Percentiles rank a stretch among this genome's conserved stretches.
These are phyloP conservation scores for Theristicus caerulescens DNA, from an alignment of 2,113 vertebrate species.

Conservation along the genomic window DNA sequence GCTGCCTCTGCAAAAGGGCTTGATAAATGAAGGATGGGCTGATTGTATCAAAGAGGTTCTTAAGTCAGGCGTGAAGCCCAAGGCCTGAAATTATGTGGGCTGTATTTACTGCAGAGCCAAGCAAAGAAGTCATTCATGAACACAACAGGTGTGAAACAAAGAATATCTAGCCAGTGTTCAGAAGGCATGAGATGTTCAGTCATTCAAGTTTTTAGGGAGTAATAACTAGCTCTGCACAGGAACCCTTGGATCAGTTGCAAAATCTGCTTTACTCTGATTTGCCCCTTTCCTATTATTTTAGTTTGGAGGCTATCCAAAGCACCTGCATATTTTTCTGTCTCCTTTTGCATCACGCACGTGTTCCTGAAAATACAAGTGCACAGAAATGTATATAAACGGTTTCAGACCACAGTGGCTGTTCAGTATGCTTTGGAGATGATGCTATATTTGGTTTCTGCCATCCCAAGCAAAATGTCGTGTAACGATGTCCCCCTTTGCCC, in stretches of 20 bases:
- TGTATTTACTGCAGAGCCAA: not conserved
- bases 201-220: not conserved
- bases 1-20: not conserved
- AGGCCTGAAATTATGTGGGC: not conserved
- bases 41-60: not conserved
- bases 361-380: not conserved
- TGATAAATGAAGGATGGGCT: not conserved
- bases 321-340: not conserved
- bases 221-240: not conserved
- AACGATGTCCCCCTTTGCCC: not conserved
- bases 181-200: not conserved
- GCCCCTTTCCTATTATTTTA: not conserved
- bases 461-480: not conserved
- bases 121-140: not conserved
- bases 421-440: not conserved
- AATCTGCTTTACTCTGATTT: not conserved
- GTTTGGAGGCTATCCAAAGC: slow-evolving; percentile 15
- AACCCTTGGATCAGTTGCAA: not conserved
- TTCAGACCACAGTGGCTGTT: not conserved
- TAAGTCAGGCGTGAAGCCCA: not conserved
- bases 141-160: not conserved
- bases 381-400: not conserved
- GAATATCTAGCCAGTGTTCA: not conserved
- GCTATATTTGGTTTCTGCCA: not conserved
- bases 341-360: not conserved